Evolutionary conservation across 1,140 invertebrate genomes (phyloP).

Genomic region (Elymnias hypermnestra): DNA sequence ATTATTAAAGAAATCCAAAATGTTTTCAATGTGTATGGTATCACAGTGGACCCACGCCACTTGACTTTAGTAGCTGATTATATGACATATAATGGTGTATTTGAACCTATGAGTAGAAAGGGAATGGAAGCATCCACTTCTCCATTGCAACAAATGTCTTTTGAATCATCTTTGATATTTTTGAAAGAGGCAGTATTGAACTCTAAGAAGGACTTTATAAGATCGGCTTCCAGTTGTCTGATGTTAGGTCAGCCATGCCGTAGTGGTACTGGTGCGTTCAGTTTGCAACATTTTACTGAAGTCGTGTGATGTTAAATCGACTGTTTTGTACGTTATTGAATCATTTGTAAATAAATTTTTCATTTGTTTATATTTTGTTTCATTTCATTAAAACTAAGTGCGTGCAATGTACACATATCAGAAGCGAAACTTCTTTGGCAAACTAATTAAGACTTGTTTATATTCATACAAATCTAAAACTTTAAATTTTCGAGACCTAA

Average conservation of each 20-base stretch:
- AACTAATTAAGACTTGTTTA: too few relatives aligned
- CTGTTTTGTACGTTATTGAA: not conserved
- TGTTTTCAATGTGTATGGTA: slow-evolving; percentile 97
- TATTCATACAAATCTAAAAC: too few relatives aligned
- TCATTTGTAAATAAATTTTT: not conserved
- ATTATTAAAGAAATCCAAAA: slow-evolving; percentile 94
- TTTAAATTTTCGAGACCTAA: too few relatives aligned
- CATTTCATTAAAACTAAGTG: too few relatives aligned
- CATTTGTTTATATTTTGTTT: too few relatives aligned
- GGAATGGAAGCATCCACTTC: slow-evolving; percentile 93
- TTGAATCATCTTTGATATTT: slow-evolving; percentile 94
- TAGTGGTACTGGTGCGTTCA: slow-evolving; percentile 91
- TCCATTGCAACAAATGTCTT: slow-evolving; percentile 98
- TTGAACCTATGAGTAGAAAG: slow-evolving; percentile 91
- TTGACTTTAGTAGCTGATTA: slow-evolving; percentile 96
- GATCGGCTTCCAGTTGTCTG: slow-evolving; percentile 92
- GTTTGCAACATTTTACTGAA: slow-evolving; percentile 47
- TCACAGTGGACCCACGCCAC: slow-evolving; percentile 95
- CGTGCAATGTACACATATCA: too few relatives aligned
- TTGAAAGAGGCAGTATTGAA: slow-evolving; percentile 88
- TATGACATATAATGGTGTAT: slow-evolving; percentile 96
- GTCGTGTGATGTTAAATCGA: too few relatives aligned
- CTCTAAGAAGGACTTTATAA: slow-evolving; percentile 84
- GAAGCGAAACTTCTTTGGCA: too few relatives aligned
- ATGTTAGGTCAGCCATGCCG: slow-evolving; percentile 90